Conservation (phyloP, 1,140 invertebrate genomes). For the Euborellia annulipes region DNA sequence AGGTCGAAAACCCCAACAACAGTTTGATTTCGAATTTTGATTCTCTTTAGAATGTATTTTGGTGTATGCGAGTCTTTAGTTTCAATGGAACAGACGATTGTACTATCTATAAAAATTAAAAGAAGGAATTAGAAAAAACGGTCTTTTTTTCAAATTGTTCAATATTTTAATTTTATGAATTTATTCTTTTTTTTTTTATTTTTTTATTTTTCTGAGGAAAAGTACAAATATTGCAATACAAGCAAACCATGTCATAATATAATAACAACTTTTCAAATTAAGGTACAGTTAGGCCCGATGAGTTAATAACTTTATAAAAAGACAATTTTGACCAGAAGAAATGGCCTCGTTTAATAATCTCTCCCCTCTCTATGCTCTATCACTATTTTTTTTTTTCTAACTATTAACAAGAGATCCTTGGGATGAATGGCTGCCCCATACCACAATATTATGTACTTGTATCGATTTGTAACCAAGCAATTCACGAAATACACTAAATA, state of each 20-base stretch:
- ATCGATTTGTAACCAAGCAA: conserved; percentile 11
- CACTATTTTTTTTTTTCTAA: background rate
- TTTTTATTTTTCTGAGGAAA: conserved; percentile 31
- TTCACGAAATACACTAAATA: conserved; percentile 14
- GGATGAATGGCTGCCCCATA: conserved; percentile 14
- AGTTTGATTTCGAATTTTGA: no score
- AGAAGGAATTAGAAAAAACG: background rate
- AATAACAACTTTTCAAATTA: conserved; percentile 13
- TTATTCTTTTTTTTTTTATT: conserved; percentile 27
- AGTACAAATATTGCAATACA: conserved; percentile 35
- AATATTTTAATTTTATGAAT: conserved; percentile 8
- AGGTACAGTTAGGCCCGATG: conserved; percentile 11
- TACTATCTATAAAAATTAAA: background rate
- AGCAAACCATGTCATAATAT: conserved; percentile 20
- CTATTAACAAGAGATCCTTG: conserved; percentile 14
- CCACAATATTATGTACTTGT: conserved; percentile 11
- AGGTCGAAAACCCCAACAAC: no score
- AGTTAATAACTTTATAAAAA: background rate
- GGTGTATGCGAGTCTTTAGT: background rate
- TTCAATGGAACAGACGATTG: background rate
- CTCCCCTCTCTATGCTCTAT: background rate
- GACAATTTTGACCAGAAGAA: background rate
- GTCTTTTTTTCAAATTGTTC: background rate
- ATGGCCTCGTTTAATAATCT: background rate
- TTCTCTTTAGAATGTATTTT: background rate